Evolutionary conservation across 2,113 vertebrate genomes (phyloP).

Genomic region (Nesospiza acunhae): DNA sequence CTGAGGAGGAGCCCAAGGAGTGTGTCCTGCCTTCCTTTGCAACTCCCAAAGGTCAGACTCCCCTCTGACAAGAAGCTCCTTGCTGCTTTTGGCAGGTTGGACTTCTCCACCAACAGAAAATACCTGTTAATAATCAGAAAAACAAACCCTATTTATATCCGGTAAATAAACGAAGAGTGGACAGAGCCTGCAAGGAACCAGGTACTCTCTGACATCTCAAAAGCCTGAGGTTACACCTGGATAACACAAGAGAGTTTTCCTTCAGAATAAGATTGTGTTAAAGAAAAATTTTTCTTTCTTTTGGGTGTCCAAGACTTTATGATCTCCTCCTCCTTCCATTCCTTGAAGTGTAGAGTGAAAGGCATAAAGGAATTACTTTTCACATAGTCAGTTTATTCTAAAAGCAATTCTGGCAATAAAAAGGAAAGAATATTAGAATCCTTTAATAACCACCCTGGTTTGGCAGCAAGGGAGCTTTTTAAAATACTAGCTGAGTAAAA

Average conservation of each 20-base stretch:
- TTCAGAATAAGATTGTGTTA: not conserved
- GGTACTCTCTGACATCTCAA: not conserved
- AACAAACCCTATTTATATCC: not conserved
- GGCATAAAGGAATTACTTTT: conserved; percentile 1
- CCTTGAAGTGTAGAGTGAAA: not conserved
- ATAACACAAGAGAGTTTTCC: not conserved
- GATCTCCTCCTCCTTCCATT: not conserved
- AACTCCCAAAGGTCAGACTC: not conserved
- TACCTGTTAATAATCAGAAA: not conserved
- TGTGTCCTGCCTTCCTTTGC: not conserved
- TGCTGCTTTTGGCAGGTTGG: not conserved
- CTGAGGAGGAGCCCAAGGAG: not conserved
- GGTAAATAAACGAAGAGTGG: not conserved
- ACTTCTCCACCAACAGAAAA: not conserved
- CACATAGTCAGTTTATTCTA: not conserved
- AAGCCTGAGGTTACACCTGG: not conserved
- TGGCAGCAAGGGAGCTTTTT: conserved; percentile 4
- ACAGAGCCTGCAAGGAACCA: not conserved
- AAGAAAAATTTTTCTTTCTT: not conserved
- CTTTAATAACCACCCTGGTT: not conserved
- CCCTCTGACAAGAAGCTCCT: not conserved
- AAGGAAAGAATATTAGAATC: conserved; percentile 23
- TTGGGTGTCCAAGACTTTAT: not conserved
- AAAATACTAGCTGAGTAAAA: not conserved
- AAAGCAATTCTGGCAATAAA: conserved; percentile 23